phyloP scores from a whole-genome alignment of 1,140 invertebrate species.

The Euura lappo region DNA sequence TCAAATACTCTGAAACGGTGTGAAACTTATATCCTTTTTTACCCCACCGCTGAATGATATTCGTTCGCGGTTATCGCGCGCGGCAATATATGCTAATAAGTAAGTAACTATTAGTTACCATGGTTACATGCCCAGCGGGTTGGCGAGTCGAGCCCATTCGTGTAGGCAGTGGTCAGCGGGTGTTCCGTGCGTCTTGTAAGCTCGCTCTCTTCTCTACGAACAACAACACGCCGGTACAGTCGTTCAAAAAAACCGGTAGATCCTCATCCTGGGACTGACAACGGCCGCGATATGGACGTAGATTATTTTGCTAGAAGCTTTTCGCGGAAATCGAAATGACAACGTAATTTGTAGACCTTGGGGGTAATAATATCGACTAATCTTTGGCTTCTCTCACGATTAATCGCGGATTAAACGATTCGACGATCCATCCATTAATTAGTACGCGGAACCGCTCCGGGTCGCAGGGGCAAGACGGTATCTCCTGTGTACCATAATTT shows the following conservation, averaged over 20 bases:
- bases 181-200: background rate
- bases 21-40: background rate
- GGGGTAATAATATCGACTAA: conserved; percentile 60
- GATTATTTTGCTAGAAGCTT: no score
- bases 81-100: background rate
- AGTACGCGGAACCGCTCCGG: no score
- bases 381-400: conserved; percentile 47
- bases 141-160: background rate
- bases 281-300: no score
- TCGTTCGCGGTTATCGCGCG: background rate
- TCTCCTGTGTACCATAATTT: background rate
- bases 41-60: background rate
- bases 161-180: background rate
- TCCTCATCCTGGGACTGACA: no score
- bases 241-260: background rate
- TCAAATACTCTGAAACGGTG: background rate
- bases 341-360: conserved; percentile 61
- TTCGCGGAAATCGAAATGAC: no score
- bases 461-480: background rate
- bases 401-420: background rate
- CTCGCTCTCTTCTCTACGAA: background rate
- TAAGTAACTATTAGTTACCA: conserved; percentile 4
- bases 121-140: conserved; percentile 4
- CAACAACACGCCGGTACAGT: background rate
- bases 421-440: no score